Base-by-base conservation (phyloP, 2,113 vertebrate species). In the Brachirus orientalis region DNA sequence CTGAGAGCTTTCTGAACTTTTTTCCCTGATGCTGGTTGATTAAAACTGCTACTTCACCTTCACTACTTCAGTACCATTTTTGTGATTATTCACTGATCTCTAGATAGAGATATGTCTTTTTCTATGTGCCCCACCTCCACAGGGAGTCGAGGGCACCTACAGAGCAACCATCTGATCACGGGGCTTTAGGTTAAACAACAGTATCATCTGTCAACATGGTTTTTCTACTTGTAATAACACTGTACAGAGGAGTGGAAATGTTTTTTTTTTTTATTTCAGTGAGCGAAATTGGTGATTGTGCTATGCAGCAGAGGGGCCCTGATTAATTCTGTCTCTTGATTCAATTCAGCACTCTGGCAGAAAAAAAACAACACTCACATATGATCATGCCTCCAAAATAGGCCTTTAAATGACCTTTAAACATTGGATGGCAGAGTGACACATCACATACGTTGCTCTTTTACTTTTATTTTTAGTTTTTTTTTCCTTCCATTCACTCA, bases 391-490 rank as follows among this genome's bases (percentile, higher is more conserved):
- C 77, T 65, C 28, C 0, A 28, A 76, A 88, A 79, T 57, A 62
- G 60, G 52, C 69, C 64, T 63, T 86, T 75, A 36, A 68, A 85
- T 78, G 89, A 87, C 86, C 89, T 91, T 90, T 91, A 76, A 80
- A 75, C 74, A 59, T 68, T 47, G 20, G n/a, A n/a, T n/a, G n/a
- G n/a, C n/a, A n/a, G n/a, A 78, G 63, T 8, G 38, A 70, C 77
- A 75, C 74, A 80, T 33, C 64, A 57, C 60, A 59, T 66, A 76
- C 52, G 17, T 75, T 2, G 17, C 69, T 77, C 77, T 77, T 71
- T 77, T 69, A 76, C 77, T 75, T 75, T 69, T 54, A 41, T 72
- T 17, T 71, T 10, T 7, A 37, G 9, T 14, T n/a, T 20, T 0
- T 50, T 46, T 48, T 53, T 59, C 45, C 44, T 19, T 14, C 2